A percentile compares a stretch with the other conserved stretches of the same genome.
Evolutionary conservation across 1,140 invertebrate genomes (phyloP).

Genomic region (Delia radicum): DNA sequence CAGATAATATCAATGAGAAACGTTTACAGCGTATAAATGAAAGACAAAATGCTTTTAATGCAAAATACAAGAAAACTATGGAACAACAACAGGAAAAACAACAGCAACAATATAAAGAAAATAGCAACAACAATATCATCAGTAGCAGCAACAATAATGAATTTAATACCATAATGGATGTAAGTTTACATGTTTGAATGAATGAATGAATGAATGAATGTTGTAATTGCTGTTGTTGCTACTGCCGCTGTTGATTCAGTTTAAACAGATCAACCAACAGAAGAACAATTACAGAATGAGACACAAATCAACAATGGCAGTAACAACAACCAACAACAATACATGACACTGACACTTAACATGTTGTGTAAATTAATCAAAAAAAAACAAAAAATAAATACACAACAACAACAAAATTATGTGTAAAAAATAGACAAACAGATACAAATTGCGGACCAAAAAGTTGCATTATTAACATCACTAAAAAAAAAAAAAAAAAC

Average conservation of each 20-base stretch:
- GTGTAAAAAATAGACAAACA: not conserved
- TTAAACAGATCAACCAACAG: not conserved
- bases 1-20: conserved; percentile 61
- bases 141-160: conserved; percentile 50
- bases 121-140: conserved; percentile 53
- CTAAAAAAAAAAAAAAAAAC: no score
- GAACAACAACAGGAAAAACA: conserved; percentile 51
- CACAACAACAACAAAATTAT: not conserved
- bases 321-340: not conserved
- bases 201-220: not conserved
- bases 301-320: not conserved
- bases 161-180: conserved; percentile 56
- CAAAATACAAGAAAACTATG: conserved; percentile 64
- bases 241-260: not conserved
- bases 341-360: conserved; percentile 8
- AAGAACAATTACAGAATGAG: not conserved
- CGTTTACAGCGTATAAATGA: conserved; percentile 65
- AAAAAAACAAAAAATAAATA: not conserved
- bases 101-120: conserved; percentile 49
- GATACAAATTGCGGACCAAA: no score
- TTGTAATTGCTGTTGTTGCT: not conserved
- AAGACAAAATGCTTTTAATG: conserved; percentile 64
- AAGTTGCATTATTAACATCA: no score
- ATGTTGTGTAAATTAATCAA: not conserved
- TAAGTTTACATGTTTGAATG: conserved; percentile 31